Conservation (phyloP, 2,113 vertebrate genomes). For the Microcebus griseorufus region DNA sequence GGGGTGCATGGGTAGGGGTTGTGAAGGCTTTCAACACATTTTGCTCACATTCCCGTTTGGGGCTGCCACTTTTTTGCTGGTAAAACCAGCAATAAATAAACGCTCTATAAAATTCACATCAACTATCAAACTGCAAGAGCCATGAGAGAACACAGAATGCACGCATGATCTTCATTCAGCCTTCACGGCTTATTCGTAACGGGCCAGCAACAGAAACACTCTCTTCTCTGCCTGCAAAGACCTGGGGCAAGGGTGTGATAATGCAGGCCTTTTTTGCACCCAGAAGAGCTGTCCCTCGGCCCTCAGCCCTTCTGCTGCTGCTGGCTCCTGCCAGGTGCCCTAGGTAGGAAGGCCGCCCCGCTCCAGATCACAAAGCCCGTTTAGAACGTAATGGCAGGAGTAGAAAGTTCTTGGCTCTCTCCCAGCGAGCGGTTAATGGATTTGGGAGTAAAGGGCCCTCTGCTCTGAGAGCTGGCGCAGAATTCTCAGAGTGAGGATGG, state of each 20-base stretch:
- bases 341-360: not conserved
- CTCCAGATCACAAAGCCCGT: not conserved
- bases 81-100: not conserved
- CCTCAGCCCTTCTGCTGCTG: not conserved
- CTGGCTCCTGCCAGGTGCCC: too few relatives aligned
- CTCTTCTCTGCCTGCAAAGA: not conserved
- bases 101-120: not conserved
- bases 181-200: not conserved
- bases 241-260: rapidly evolving
- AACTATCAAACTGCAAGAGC: not conserved
- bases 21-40: not conserved
- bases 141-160: not conserved
- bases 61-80: not conserved
- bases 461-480: not conserved
- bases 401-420: not conserved
- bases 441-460: not conserved
- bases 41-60: rapidly evolving
- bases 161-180: rapidly evolving
- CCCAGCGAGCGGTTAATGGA: not conserved
- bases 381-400: not conserved
- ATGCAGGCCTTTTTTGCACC: not conserved
- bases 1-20: not conserved
- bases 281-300: rapidly evolving
- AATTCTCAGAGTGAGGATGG: not conserved
- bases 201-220: not conserved